A percentile compares a stretch with the other conserved stretches of the same genome.
Conservation (phyloP, 1,140 invertebrate genomes). For the Drosophila yakuba region DNA sequence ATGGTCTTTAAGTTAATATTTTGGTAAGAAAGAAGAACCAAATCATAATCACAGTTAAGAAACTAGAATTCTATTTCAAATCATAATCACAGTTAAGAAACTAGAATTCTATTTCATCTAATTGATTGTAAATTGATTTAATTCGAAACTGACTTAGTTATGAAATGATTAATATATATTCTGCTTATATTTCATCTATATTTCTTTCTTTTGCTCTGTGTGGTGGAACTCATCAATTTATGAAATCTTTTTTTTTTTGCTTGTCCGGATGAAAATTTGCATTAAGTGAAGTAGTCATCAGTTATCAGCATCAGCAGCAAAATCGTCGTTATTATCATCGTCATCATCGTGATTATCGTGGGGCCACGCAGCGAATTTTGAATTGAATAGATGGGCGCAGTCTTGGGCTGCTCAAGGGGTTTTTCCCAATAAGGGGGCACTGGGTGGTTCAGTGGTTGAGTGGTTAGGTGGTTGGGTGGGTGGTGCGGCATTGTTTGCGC, state of each 20-base stretch:
- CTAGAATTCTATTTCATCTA: no score
- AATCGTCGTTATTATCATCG: constrained; percentile 20
- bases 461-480: constrained; percentile 26
- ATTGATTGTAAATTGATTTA: no score
- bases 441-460: neutral
- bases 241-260: constrained; percentile 17
- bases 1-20: no score
- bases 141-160: no score
- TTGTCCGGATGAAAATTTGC: constrained; percentile 66
- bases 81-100: no score
- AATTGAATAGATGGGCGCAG: constrained; percentile 57
- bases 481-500: constrained; percentile 67
- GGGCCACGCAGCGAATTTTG: constrained; percentile 48
- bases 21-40: no score
- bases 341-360: constrained; percentile 19
- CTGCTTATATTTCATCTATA: neutral
- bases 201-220: constrained; percentile 6
- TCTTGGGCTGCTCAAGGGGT: constrained; percentile 28
- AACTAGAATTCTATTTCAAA: no score
- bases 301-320: constrained; percentile 59
- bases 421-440: neutral
- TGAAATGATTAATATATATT: neutral
- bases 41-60: no score
- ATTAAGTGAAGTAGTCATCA: constrained; percentile 83
- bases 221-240: constrained; percentile 53